A percentile compares a stretch with the other conserved stretches of the same genome.
Evolutionary conservation across 2,888 invertebrate species (phyloP).

Genomic region (Parthenolecanium corni): DNA sequence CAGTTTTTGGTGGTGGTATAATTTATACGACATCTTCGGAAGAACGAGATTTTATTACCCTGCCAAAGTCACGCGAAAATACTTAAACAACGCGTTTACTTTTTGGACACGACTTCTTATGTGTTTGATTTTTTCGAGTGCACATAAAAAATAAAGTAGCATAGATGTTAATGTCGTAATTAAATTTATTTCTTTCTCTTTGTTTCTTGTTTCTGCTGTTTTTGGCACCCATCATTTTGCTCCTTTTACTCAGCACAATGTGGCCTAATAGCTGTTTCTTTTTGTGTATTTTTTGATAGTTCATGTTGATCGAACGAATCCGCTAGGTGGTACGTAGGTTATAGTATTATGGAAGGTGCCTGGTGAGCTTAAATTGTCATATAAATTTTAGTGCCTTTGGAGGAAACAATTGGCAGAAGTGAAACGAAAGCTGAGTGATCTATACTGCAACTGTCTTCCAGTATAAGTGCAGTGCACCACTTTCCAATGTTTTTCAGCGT

Average conservation of each 20-base stretch:
- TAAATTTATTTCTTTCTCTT: constrained; percentile 16
- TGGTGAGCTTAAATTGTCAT: too few species aligned
- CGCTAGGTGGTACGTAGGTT: background rate
- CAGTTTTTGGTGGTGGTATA: background rate
- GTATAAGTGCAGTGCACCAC: too few species aligned
- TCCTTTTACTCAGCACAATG: background rate
- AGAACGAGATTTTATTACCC: constrained; percentile 13
- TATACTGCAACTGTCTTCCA: too few species aligned
- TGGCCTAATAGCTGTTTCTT: background rate
- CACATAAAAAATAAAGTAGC: constrained; percentile 23
- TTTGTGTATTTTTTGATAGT: background rate
- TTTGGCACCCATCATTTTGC: background rate
- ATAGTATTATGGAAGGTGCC: too few species aligned
- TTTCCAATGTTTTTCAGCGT: too few species aligned
- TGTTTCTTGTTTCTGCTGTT: background rate
- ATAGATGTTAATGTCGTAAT: constrained; percentile 16
- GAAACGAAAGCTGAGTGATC: too few species aligned
- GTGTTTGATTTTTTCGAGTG: constrained; percentile 13
- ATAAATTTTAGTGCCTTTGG: too few species aligned
- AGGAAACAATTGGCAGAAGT: too few species aligned
- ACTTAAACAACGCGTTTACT: constrained; percentile 10
- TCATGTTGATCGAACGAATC: background rate
- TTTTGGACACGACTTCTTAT: background rate
- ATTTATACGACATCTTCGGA: constrained; percentile 6
- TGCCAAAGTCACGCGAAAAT: constrained; percentile 19